phyloP scores from a whole-genome alignment of 2,888 invertebrate genomes.

The Nyleta sp. region DNA sequence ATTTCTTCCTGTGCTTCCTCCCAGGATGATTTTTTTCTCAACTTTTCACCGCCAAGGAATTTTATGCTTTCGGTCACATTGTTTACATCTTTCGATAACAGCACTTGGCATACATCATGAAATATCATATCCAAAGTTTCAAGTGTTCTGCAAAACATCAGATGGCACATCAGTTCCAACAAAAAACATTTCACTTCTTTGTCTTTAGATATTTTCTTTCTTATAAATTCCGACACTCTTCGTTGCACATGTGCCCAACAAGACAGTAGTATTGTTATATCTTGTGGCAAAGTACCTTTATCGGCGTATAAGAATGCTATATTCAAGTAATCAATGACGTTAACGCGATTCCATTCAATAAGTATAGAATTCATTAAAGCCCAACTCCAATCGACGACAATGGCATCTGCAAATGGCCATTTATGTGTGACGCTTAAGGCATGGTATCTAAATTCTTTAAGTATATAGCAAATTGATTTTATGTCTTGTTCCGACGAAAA shows the following conservation, averaged over 20 bases:
- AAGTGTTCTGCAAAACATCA: conserved; percentile 48
- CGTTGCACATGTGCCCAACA: conserved; percentile 64
- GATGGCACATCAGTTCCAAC: conserved; percentile 50
- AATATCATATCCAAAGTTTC: conserved; percentile 42
- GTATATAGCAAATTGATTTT: too few species aligned
- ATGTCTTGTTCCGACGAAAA: conserved; percentile 56
- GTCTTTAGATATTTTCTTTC: conserved; percentile 22
- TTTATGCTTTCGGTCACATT: conserved; percentile 5
- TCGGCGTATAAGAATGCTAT: conserved; percentile 29
- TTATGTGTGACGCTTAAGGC: conserved; percentile 21
- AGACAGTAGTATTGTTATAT: conserved; percentile 35
- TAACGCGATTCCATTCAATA: too few species aligned
- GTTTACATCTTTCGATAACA: conserved; percentile 8
- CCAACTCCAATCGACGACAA: too few species aligned
- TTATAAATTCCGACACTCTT: conserved; percentile 37
- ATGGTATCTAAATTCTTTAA: too few species aligned
- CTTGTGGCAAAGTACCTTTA: neutral
- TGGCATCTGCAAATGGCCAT: conserved; percentile 43
- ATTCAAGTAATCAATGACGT: conserved; percentile 38
- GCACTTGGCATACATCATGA: conserved; percentile 33
- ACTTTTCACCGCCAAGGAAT: conserved; percentile 25
- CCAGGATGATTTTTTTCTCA: conserved; percentile 6
- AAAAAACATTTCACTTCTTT: conserved; percentile 39
- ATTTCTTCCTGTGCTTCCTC: conserved; percentile 33
- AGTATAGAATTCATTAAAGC: too few species aligned